phyloP scores from a whole-genome alignment of 1,140 invertebrate genomes.

The Brevipalpus yothersi region DNA sequence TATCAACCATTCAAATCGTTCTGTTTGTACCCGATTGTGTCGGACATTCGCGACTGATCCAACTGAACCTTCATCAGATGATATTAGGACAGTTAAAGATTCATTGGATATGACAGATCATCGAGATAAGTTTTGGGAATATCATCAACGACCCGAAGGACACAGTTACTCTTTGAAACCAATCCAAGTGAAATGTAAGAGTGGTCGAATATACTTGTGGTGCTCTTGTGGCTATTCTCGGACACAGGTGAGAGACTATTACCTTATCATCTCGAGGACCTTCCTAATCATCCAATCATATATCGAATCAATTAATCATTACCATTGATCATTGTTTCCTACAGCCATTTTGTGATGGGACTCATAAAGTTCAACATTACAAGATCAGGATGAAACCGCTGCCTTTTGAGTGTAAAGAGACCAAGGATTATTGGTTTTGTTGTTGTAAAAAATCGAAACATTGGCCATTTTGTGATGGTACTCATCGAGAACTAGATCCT shows the following conservation, averaged over 20 bases:
- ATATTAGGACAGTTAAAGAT: not conserved
- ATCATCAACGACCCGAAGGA: constrained; percentile 29
- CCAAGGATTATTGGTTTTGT: constrained; percentile 88
- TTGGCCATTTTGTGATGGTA: constrained; percentile 90
- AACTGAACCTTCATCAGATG: not conserved
- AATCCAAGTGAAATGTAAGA: constrained; percentile 44
- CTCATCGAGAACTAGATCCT: constrained; percentile 30
- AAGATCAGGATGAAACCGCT: constrained; percentile 36
- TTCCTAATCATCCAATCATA: not conserved
- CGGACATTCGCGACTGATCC: not conserved
- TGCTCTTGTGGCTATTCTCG: constrained; percentile 80
- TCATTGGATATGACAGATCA: not conserved
- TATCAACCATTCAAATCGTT: too few species aligned
- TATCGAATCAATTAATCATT: not conserved
- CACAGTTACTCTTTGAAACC: constrained; percentile 63
- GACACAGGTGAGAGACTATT: constrained; percentile 29
- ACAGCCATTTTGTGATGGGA: constrained; percentile 79
- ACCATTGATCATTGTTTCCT: constrained; percentile 12
- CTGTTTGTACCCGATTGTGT: too few species aligned
- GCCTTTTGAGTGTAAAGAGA: constrained; percentile 53
- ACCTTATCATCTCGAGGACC: not conserved
- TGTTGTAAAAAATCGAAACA: constrained; percentile 91
- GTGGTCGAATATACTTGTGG: constrained; percentile 68
- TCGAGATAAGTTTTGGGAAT: constrained; percentile 10
- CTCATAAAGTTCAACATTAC: constrained; percentile 47